Percentiles rank a stretch among this genome's conserved stretches.
These are phyloP conservation scores for Cryptotis parvus DNA, from an alignment of 2,113 vertebrate genomes.

Conservation along the genomic window DNA sequence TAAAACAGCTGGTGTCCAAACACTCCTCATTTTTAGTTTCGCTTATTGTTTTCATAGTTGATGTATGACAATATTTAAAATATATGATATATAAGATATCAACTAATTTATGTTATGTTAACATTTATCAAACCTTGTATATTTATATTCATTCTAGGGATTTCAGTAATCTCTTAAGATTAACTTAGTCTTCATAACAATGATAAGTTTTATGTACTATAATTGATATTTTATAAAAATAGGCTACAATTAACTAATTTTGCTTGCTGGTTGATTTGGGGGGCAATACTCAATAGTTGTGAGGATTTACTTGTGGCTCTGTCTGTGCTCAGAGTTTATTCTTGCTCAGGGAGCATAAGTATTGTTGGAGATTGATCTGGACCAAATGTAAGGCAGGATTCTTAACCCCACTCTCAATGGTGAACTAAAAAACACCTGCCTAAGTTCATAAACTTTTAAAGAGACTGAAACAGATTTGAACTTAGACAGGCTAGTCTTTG, in stretches of 20 bases:
- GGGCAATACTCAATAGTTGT: no score
- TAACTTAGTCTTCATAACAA: slow-evolving; percentile 11
- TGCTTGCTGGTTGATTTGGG: no score
- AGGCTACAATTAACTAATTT: background rate
- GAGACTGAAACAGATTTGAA: background rate
- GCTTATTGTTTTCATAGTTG: no score
- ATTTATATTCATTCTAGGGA: background rate
- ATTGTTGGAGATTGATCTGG: no score
- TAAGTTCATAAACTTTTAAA: background rate
- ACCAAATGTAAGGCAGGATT: no score
- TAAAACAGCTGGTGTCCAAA: no score
- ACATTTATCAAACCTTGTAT: background rate
- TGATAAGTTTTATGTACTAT: background rate
- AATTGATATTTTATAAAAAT: background rate
- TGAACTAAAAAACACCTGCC: background rate
- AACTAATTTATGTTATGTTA: slow-evolving; percentile 6
- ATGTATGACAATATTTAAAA: no score
- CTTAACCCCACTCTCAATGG: no score
- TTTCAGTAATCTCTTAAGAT: background rate
- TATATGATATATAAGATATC: background rate
- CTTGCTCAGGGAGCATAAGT: no score
- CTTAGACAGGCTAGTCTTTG: background rate
- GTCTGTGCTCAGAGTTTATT: no score
- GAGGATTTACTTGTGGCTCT: no score
- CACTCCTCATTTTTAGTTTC: no score